phyloP scores from a whole-genome alignment of 2,888 invertebrate genomes.

The Anticlea derivata region DNA sequence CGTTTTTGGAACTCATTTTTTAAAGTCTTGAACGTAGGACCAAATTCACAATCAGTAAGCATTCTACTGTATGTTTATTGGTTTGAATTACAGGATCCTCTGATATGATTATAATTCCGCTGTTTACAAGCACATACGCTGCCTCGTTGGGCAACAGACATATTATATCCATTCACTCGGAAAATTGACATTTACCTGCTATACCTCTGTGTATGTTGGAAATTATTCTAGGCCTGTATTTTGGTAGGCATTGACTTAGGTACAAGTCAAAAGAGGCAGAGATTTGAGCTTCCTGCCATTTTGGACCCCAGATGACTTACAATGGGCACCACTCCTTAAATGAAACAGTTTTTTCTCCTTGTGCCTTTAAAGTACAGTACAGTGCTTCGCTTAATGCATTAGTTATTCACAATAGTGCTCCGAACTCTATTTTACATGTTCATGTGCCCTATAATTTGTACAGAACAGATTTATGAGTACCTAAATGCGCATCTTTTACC shows the following conservation, averaged over 20 bases:
- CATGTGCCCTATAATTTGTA: slow-evolving; percentile 3
- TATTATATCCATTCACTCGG: slow-evolving; percentile 12
- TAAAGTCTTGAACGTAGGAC: too few species aligned
- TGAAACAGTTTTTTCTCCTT: too few species aligned
- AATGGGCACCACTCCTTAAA: too few species aligned
- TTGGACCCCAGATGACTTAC: too few species aligned
- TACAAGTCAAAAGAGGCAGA: too few species aligned
- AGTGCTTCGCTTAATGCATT: too few species aligned
- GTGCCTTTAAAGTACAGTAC: too few species aligned
- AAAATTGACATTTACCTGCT: slow-evolving; percentile 23
- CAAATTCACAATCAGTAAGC: slow-evolving; percentile 8
- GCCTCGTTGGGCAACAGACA: slow-evolving; percentile 21
- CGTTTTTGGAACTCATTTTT: too few species aligned
- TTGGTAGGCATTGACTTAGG: too few species aligned
- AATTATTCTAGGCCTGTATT: slow-evolving; percentile 4
- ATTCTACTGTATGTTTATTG: slow-evolving; percentile 14
- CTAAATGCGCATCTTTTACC: slow-evolving; percentile 23
- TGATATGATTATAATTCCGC: slow-evolving; percentile 22
- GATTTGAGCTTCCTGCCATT: too few species aligned
- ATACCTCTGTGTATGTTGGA: slow-evolving; percentile 6
- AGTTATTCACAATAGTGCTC: neutral
- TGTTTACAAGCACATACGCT: slow-evolving; percentile 13
- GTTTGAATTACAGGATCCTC: slow-evolving; percentile 11
- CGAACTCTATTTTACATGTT: too few species aligned
- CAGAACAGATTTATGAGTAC: slow-evolving; percentile 21